A percentile compares a stretch with the other conserved stretches of the same genome.
Conservation (phyloP, 2,113 vertebrate genomes). For the Phalacrocorax carbo region DNA sequence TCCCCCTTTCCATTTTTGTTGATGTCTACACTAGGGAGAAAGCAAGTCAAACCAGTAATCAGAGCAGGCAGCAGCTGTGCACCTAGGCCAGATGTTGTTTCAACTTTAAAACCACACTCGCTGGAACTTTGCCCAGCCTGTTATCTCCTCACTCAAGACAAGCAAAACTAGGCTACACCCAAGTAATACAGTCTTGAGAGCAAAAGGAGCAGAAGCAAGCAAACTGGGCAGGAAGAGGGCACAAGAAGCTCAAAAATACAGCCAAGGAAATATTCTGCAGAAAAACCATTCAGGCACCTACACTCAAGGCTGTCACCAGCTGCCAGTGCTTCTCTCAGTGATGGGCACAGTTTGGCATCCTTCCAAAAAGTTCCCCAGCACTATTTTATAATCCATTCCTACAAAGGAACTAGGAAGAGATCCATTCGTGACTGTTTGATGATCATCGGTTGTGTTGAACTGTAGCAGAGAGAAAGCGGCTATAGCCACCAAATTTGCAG, state of each 20-base stretch:
- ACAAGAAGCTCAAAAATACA: neutral
- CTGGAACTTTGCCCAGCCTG: neutral
- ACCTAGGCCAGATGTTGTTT: neutral
- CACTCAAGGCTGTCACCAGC: neutral
- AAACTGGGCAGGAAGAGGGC: neutral
- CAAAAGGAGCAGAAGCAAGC: neutral
- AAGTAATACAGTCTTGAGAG: neutral
- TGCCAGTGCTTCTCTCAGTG: neutral
- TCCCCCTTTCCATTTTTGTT: neutral
- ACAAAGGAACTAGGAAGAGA: neutral
- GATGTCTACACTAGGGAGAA: neutral
- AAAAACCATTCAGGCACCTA: neutral
- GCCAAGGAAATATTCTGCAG: neutral
- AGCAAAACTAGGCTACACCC: neutral
- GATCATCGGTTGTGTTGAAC: neutral
- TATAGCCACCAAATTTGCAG: neutral
- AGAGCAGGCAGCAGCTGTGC: neutral
- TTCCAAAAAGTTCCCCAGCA: neutral
- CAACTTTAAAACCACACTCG: neutral
- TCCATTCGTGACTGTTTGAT: neutral
- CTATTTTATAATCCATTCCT: neutral
- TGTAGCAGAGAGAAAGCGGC: neutral
- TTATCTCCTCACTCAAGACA: neutral
- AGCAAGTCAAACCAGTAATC: neutral
- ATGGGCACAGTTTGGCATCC: neutral